Conservation (phyloP, 2,797 vertebrate species). For the Cheirogaleus major region DNA sequence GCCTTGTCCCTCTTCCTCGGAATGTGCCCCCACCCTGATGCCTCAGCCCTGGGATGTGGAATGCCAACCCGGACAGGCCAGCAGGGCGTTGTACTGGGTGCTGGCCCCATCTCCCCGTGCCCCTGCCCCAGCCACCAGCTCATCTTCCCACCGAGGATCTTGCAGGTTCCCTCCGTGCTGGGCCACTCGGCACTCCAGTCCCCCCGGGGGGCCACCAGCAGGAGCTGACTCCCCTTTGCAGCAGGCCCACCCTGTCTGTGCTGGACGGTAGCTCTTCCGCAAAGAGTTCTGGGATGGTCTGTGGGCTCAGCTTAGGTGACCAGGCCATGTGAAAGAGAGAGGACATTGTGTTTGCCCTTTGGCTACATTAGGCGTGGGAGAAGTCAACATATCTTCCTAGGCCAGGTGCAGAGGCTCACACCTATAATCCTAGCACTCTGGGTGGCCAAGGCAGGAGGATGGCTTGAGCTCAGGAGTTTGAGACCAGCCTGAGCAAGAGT, state of each 20-base stretch:
- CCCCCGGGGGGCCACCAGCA: not conserved
- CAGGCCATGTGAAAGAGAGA: not conserved
- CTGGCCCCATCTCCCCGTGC: not conserved
- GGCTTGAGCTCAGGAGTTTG: not conserved
- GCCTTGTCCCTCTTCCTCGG: not conserved
- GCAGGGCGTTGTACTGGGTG: no score
- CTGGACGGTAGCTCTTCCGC: not conserved
- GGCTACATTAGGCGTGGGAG: not conserved
- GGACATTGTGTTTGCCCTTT: rapidly evolving
- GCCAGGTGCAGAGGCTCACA: not conserved
- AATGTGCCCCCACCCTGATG: not conserved
- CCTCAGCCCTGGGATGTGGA: not conserved
- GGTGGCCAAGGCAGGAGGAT: not conserved
- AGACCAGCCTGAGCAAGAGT: not conserved
- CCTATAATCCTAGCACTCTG: not conserved
- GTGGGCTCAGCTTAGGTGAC: not conserved
- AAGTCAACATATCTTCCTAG: not conserved
- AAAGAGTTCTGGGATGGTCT: not conserved
- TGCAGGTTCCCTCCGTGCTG: not conserved
- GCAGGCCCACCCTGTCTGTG: rapidly evolving
- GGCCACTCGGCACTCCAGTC: no score
- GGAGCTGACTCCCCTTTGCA: not conserved
- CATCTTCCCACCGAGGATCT: not conserved
- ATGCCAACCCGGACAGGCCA: not conserved
- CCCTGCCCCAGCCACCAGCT: not conserved